Base-by-base conservation (phyloP, 1,140 invertebrate species). In the Temnothorax nylanderi region DNA sequence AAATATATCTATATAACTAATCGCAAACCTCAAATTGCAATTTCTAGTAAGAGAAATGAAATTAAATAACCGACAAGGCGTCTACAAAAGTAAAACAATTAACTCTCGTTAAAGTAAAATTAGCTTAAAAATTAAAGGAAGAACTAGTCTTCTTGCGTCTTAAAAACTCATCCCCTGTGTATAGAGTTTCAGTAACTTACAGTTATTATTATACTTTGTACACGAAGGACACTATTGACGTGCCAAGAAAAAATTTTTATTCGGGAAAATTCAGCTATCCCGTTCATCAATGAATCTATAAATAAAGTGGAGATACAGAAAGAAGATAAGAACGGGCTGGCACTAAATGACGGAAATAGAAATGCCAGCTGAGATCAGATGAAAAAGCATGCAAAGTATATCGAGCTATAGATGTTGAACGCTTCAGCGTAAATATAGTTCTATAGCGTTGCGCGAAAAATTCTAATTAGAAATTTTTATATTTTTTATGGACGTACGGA, bases 281-380 rank as follows among this genome's bases (percentile, higher is more conserved):
- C n/a, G n/a, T 34, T 44, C 13, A 21, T 77, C 16, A 60, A 76
- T 77, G 26, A 62, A 77, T 60, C 37, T 32, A 18, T 44, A 62
- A 77, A 62, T 62, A 77, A 62, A 44, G 8, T 21, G 7, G 37
- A 44, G 6, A 41, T 64, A 64, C 71, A 41, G 37, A 47, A 32
- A 37, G 37, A 76, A 62, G 54, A 77, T 44, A 76, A 76, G 21
- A 62, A 44, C n/a, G 16, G 21, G 21, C 13, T 51, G 60, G 6
- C 32, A 51, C 4, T 80, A 26, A 67, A 67, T 41, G 34, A 80
- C n/a, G 16, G 4, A 80, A 80, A 80, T 80, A 80, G 47, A 80
- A 67, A 51, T 69, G 32, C 13, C 13, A 67, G 75, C 10, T 77
- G 41, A 64, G 21, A 11, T 67, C 76, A 32, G 32, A 80, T 21